Conservation (phyloP, 1,140 invertebrate genomes). For the Cryptotermes secundus region DNA sequence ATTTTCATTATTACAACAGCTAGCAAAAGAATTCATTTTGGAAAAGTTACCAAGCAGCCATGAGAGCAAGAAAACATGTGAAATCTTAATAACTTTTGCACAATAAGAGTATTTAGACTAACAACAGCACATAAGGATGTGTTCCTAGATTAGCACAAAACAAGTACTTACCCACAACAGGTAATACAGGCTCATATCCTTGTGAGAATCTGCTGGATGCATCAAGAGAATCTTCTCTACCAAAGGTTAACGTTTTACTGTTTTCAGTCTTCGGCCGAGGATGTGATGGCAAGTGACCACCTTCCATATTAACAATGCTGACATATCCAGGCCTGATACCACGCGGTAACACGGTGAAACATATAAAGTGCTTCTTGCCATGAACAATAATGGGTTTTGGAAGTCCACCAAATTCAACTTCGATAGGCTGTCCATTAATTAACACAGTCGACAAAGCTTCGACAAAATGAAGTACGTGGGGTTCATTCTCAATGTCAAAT, state of each 20-base stretch:
- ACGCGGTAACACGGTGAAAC: slow-evolving; percentile 76
- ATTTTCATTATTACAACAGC: neutral
- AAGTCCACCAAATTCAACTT: slow-evolving; percentile 85
- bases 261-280: slow-evolving; percentile 35
- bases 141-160: neutral
- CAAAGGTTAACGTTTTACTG: slow-evolving; percentile 35
- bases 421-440: slow-evolving; percentile 81
- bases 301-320: slow-evolving; percentile 67
- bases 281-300: slow-evolving; percentile 45
- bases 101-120: no score
- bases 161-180: slow-evolving; percentile 35
- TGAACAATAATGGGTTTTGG: slow-evolving; percentile 83
- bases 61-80: no score
- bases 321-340: slow-evolving; percentile 68
- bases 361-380: slow-evolving; percentile 78
- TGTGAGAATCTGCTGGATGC: slow-evolving; percentile 19
- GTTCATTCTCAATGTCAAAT: slow-evolving; percentile 71
- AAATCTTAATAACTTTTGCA: no score
- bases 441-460: slow-evolving; percentile 72
- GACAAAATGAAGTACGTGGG: slow-evolving; percentile 76
- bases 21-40: no score
- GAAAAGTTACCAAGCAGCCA: no score
- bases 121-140: no score
- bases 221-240: slow-evolving; percentile 19
- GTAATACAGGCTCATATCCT: slow-evolving; percentile 38